Percentiles rank a stretch among this genome's conserved stretches.
phyloP scores from a whole-genome alignment of 1,140 invertebrate species.

The Tribolium madens region DNA sequence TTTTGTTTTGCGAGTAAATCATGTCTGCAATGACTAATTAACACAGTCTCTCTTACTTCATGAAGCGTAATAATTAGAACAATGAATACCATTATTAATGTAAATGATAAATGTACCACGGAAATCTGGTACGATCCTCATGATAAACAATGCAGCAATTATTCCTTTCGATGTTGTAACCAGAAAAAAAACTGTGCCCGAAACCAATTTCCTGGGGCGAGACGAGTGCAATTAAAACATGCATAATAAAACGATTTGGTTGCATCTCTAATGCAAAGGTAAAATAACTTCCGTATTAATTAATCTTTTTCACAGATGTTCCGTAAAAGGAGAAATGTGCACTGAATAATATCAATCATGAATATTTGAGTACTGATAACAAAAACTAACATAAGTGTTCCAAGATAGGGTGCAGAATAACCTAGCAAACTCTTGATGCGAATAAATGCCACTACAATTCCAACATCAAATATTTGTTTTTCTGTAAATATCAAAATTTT shows the following conservation, averaged over 20 bases:
- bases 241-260: slow-evolving; percentile 40
- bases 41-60: slow-evolving; percentile 10
- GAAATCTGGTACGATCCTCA: slow-evolving; percentile 7
- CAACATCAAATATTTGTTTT: too few relatives aligned
- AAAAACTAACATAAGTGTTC: too few relatives aligned
- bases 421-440: too few relatives aligned
- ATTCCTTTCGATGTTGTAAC: slow-evolving; percentile 5
- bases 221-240: slow-evolving; percentile 28
- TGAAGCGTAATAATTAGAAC: slow-evolving; percentile 29
- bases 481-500: too few relatives aligned
- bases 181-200: slow-evolving; percentile 9
- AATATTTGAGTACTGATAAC: too few relatives aligned
- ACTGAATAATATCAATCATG: too few relatives aligned
- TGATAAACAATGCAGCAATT: slow-evolving; percentile 32
- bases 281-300: slow-evolving; percentile 37
- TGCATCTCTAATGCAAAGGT: slow-evolving; percentile 26
- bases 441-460: too few relatives aligned
- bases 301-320: slow-evolving; percentile 27
- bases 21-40: slow-evolving; percentile 25
- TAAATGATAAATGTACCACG: slow-evolving; percentile 30
- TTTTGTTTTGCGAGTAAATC: slow-evolving; percentile 19
- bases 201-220: slow-evolving; percentile 2
- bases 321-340: too few relatives aligned
- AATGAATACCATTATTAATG: slow-evolving; percentile 33
- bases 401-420: too few relatives aligned